phyloP scores from a whole-genome alignment of 2,113 vertebrate genomes.

The Riparia riparia region DNA sequence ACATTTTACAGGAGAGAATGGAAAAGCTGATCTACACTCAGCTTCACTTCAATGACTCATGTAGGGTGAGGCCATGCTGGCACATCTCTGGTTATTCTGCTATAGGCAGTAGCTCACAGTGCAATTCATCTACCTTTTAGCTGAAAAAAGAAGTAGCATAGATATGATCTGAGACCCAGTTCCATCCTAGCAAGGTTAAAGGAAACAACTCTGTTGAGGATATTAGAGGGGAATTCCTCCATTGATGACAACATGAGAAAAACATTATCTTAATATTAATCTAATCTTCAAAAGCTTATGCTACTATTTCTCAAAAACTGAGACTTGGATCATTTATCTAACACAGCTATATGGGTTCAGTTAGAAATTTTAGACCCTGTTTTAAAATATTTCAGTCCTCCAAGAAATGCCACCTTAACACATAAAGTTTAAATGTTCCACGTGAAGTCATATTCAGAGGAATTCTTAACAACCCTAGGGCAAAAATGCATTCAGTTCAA shows the following conservation, averaged over 20 bases:
- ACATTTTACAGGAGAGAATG: neutral
- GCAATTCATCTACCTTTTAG: constrained; percentile 11
- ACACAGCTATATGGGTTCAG: neutral
- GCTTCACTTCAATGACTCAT: neutral
- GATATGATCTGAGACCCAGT: constrained; percentile 28
- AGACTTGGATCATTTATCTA: neutral
- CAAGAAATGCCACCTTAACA: neutral
- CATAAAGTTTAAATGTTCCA: neutral
- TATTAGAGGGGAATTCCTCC: constrained; percentile 64
- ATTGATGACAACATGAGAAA: constrained; percentile 68
- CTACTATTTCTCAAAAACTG: constrained; percentile 42
- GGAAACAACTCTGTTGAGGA: constrained; percentile 38
- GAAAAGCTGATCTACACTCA: neutral
- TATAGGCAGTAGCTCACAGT: neutral
- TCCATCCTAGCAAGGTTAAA: constrained; percentile 25
- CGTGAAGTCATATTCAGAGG: neutral
- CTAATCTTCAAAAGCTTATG: constrained; percentile 43
- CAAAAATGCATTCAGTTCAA: neutral
- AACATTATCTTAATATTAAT: constrained; percentile 54
- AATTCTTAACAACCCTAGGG: neutral
- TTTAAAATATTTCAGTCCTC: constrained; percentile 1
- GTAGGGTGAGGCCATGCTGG: neutral
- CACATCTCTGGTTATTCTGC: neutral
- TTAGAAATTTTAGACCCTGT: neutral
- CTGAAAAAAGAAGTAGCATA: neutral